These are phyloP conservation scores for Murina feae DNA, from an alignment of 2,113 vertebrate genomes.

Conservation along the genomic window DNA sequence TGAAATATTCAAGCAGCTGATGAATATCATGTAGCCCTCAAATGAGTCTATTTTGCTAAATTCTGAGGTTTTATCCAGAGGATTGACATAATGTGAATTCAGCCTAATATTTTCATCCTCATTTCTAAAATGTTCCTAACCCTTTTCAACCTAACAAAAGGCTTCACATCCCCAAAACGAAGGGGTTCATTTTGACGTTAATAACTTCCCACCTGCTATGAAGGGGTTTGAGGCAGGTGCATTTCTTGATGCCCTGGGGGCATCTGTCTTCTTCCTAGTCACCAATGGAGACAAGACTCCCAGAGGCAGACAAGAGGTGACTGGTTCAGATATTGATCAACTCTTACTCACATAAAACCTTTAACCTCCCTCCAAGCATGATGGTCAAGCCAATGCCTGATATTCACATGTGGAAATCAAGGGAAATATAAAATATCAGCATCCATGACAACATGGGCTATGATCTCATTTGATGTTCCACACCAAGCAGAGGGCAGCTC, in stretches of 20 bases:
- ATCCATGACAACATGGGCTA: slow-evolving; percentile 40
- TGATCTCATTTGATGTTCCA: slow-evolving; percentile 43
- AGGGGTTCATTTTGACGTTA: not conserved
- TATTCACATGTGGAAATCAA: slow-evolving; percentile 37
- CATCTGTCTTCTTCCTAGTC: not conserved
- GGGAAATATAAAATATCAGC: slow-evolving; percentile 47
- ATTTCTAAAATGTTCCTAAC: not conserved
- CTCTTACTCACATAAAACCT: slow-evolving; percentile 54
- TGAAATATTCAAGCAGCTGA: not conserved
- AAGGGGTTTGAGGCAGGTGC: not conserved
- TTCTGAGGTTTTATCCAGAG: not conserved
- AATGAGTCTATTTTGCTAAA: not conserved
- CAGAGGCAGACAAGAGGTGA: slow-evolving; percentile 43
- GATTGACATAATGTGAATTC: not conserved
- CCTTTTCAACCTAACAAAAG: not conserved
- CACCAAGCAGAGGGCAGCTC: not conserved
- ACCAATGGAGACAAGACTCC: not conserved
- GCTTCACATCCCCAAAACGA: not conserved
- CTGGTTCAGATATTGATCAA: slow-evolving; percentile 47
- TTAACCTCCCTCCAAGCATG: slow-evolving; percentile 34
- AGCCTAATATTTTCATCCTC: not conserved
- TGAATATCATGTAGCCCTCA: not conserved
- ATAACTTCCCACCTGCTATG: no score
- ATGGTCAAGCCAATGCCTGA: not conserved
- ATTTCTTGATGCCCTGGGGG: not conserved